Evolutionary conservation across 1,140 invertebrate genomes (phyloP), one percentile per base, ranked within the genome.

Genomic region (Hycleus cichorii): DNA sequence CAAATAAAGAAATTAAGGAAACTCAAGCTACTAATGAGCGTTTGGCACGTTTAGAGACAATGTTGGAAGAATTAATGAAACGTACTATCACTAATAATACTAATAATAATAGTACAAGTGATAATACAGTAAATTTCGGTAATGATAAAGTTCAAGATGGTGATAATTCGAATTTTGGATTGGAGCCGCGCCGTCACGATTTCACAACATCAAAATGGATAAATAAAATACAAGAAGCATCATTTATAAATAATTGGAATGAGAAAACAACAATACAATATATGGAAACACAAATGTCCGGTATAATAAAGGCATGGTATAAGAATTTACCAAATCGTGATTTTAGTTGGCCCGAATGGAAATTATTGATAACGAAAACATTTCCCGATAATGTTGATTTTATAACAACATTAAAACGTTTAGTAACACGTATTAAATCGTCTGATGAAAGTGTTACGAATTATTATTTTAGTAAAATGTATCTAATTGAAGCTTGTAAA

Each of bases 321-420:
- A 68, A 68, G 38, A 61, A 57, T 25, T 42, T 68, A 4, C 26
- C 60, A 4, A 56, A 27, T 51, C 62, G 61, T 56, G 58, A 67
- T 47, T 67, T 52, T 49, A 64, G 64, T 12, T 67, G 65, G 64
- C 63, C 65, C 25, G 65, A 67, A 50, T 51, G 65, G 43, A 65
- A 65, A 58, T 40, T 67, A 8, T 49, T 67, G 3, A 67, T 67
- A 25, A 58, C 57, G 6, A 64, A 64, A 64, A 62, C 59, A 1
- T 67, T 67, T 55, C 65, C 65, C 8, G 65, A 67, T 49, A 65
- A 65, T 39, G 40, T 44, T 0, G 64, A 67, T 43, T 67, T 67
- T 58, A 57, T 60, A 11, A 43, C 49, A 27, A 64, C 65, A 24
- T 49, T 67, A 40, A 60, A 58, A 12, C 25, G 59, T 40, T 49